Evolutionary conservation across 1,140 invertebrate species (phyloP), one percentile per base, ranked within the genome.

Genomic region (Musca vetustissima): DNA sequence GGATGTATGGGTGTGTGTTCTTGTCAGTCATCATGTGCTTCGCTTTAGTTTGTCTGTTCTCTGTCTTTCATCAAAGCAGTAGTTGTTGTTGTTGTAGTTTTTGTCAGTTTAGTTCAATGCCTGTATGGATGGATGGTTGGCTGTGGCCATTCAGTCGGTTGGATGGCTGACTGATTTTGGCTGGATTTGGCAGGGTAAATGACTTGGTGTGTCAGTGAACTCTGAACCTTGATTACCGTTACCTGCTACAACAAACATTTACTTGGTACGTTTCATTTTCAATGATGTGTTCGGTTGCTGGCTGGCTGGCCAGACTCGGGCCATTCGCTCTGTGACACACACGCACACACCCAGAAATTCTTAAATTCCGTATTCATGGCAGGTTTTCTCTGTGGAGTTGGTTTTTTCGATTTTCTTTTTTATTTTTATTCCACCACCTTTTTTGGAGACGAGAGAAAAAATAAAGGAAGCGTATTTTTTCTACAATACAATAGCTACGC

Each of bases 151-250:
- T 14, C 24, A 8, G 28, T 24, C 24, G 53, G 15, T n/a, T 32
- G 25, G 55, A 32, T 43, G 17, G 32, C 28, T 43, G 57, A 32
- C n/a, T 61, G 36, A 28, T 59, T n/a, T 59, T 59, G 55, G n/a
- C 57, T 43, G 32, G 57, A n/a, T n/a, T 61, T 43, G 17, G 32
- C 28, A 7, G 57, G 57, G 28, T 61, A 61, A 61, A 61, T 61
- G 57, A 61, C 57, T 61, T 61, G 36, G 32, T 19, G 28, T 43
- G 57, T 19, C 57, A 61, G 13, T 61, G 57, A 61, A 61, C 57
- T 36, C 57, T 61, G 57, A 61, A 61, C 57, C 57, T 61, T 61
- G 28, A 61, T 61, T 61, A 61, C 57, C 57, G 57, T 61, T 61
- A 61, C 57, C 57, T 61, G 57, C 28, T 61, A 43, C 53, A 52